Base-by-base conservation (phyloP, 2,888 invertebrate species). In the Phytoseiulus persimilis region DNA sequence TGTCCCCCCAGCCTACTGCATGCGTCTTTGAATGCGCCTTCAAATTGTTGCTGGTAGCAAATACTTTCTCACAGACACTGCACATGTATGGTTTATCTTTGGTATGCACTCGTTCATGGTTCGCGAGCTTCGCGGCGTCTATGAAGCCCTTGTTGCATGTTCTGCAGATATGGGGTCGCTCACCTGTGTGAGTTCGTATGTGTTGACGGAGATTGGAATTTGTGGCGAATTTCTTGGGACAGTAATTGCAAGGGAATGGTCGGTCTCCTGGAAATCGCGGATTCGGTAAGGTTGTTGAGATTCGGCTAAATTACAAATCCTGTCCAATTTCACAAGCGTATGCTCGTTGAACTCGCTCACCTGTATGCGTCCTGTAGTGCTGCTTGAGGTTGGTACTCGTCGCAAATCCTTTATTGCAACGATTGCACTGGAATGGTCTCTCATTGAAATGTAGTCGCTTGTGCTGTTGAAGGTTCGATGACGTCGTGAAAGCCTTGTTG, bases 101-200 rank as follows among this genome's bases (percentile, higher is more conserved):
- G 5, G 87, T 87, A 33, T 87, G 87, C 39, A 45, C 45, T 87
- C 87, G 87, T 32, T 87, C 39, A 45, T 87, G 87, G 14, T 87
- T 87, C 39, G 87, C 32, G 6, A 87, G 45, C 33, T 87, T 87
- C 33, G 87, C 45, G 28, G 33, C 87, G 33, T 87, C 87, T 33
- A 39, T 87, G 87, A 87, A 87, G 33, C 87, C 87, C 31, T 45
- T 33, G 31, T 39, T 39, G 33, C 87, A 87, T 33, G 39, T 45
- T 45, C 6, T 18, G 87, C 87, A 87, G 87, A 31, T 39, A 45
- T 87, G 87, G 11, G 87, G 87, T 87, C 87, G 87, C 87, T 87
- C 87, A 87, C 87, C 87, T n/a, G 87, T 87, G 45, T 87, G 87
- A n/a, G 87, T 87, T 45, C 87, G 32, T 33, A 87, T 87, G 87